phyloP scores from a whole-genome alignment of 2,113 vertebrate genomes.

The Brienomyrus longianalis region DNA sequence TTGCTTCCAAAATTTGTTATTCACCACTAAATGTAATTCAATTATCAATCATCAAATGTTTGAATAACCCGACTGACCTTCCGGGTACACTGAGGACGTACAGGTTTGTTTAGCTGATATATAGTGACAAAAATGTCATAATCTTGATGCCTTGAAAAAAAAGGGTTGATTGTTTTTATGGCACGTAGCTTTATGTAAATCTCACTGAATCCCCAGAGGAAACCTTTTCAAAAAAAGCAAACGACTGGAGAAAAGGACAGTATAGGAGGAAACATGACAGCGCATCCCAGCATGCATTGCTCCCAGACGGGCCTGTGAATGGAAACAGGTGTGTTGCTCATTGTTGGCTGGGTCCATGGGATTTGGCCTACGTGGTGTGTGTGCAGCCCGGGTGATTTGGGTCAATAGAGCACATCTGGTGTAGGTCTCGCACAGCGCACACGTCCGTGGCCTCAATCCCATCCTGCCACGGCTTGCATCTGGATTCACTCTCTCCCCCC shows the following conservation, averaged over 20 bases:
- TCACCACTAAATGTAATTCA: slow-evolving; percentile 69
- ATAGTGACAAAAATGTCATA: slow-evolving; percentile 42
- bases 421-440: slow-evolving; percentile 71
- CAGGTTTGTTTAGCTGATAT: slow-evolving; percentile 71
- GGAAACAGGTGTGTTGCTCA: slow-evolving; percentile 70
- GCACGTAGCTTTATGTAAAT: slow-evolving; percentile 26
- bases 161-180: background rate
- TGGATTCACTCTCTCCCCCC: slow-evolving; percentile 55
- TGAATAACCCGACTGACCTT: slow-evolving; percentile 68
- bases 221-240: slow-evolving; percentile 44
- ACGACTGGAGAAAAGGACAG: slow-evolving; percentile 44
- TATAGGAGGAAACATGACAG: slow-evolving; percentile 45
- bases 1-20: slow-evolving; percentile 68
- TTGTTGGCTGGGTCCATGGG: slow-evolving; percentile 67
- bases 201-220: slow-evolving; percentile 46
- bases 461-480: slow-evolving; percentile 64
- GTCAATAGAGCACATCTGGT: slow-evolving; percentile 77
- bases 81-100: slow-evolving; percentile 53
- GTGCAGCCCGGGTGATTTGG: slow-evolving; percentile 70
- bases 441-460: slow-evolving; percentile 64
- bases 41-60: slow-evolving; percentile 76
- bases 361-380: slow-evolving; percentile 64
- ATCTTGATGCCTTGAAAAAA: slow-evolving; percentile 40
- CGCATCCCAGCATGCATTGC: slow-evolving; percentile 59
- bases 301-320: slow-evolving; percentile 57